phyloP scores from a whole-genome alignment of 2,113 vertebrate species.

The Heliornis fulica region DNA sequence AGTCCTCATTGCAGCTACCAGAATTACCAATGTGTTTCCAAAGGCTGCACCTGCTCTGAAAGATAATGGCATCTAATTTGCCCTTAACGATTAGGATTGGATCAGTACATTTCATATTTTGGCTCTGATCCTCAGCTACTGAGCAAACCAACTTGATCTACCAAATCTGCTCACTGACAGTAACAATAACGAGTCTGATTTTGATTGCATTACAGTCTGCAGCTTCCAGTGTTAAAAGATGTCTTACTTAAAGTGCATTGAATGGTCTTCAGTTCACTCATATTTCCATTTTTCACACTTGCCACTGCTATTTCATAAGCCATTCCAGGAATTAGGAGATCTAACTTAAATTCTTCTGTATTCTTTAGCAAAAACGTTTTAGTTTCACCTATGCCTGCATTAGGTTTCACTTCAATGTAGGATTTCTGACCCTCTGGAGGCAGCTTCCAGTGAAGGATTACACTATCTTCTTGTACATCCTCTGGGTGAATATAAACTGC shows the following conservation, averaged over 20 bases:
- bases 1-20: not conserved
- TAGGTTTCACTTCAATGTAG: constrained; percentile 68
- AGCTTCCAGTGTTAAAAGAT: not conserved
- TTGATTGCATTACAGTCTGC: not conserved
- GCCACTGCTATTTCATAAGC: constrained; percentile 79
- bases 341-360: constrained; percentile 71
- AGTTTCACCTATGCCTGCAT: not conserved
- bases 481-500: constrained; percentile 63
- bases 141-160: not conserved
- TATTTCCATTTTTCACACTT: constrained; percentile 74
- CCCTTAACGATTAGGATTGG: not conserved
- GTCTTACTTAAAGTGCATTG: constrained; percentile 82
- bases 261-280: constrained; percentile 72
- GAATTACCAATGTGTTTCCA: not conserved
- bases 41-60: not conserved
- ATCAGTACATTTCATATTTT: not conserved
- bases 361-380: constrained; percentile 64
- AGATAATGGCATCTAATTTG: not conserved
- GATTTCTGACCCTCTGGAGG: constrained; percentile 65
- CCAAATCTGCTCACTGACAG: not conserved
- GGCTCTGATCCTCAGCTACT: not conserved
- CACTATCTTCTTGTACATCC: constrained; percentile 64
- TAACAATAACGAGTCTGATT: not conserved
- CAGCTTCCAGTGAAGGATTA: constrained; percentile 77
- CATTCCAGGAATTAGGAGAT: constrained; percentile 76